Base-by-base conservation (phyloP, 2,888 invertebrate genomes). In the Baronia brevicornis region DNA sequence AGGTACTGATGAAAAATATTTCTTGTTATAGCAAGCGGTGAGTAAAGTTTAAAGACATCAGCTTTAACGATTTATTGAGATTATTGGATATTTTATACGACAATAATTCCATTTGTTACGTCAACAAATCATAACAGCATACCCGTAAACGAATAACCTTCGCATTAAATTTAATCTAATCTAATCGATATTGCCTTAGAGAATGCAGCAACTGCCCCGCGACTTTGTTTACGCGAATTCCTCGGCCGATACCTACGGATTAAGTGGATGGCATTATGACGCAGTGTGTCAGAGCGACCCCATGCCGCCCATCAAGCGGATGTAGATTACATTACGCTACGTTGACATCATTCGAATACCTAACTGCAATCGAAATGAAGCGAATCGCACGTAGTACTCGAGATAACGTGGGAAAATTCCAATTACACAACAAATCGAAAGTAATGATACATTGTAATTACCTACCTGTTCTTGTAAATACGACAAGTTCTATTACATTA, bases 241-340 rank as follows among this genome's bases (percentile, higher is more conserved):
- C 14, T 21, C 20, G n/a, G 18, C 13, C 19, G 3, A 18, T 26
- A 25, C 21, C 14, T 8, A 28, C 5, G 7, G 21, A 33, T 31
- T 27, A 21, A 21, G 21, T 4, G 8, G 29, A 20, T 11, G 17
- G 5, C 25, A 29, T 22, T 22, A 19, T 20, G 26, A 40, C 13
- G 31, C 11, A 19, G 38, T 51, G 47, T 46, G 51, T 54, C 54
- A 54, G 46, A 43, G 40, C 36, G 50, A 46, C 46, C 48, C 43
- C 39, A 39, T 36, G 40, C 54, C 57, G 59, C 56, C 60, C 50
- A 61, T 55, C 60, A 59, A 46, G 53, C 75, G 77, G 77, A 75
- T 74, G 67, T 60, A 68, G 72, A 74, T 77, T 74, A 67, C 60
- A 69, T 72, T 72, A 71, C 62, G 61, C 61, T 49, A 51, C 54